A percentile compares a stretch with the other conserved stretches of the same genome.
Evolutionary conservation across 2,113 vertebrate genomes (phyloP).

Genomic region (Alaudala cheleensis): DNA sequence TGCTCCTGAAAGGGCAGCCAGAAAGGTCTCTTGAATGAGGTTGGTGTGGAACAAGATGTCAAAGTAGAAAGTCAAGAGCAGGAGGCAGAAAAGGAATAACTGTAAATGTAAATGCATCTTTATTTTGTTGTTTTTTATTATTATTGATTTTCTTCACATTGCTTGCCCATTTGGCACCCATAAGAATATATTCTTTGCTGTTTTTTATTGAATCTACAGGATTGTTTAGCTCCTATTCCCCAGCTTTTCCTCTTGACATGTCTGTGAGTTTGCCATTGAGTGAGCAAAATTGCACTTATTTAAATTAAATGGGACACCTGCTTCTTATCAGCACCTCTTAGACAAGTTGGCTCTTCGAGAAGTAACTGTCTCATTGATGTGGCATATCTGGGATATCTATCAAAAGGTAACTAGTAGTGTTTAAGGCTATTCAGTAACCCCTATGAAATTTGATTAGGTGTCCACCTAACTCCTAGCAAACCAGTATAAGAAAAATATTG

Average conservation of each 20-base stretch:
- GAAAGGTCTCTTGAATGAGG: neutral
- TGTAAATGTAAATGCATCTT: neutral
- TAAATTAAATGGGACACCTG: slow-evolving; percentile 31
- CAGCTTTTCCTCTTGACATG: slow-evolving; percentile 27
- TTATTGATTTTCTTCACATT: neutral
- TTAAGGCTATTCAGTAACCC: neutral
- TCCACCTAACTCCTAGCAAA: neutral
- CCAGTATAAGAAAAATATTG: neutral
- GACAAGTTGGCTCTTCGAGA: neutral
- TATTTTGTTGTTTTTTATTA: neutral
- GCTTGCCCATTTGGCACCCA: neutral
- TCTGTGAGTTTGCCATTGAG: slow-evolving; percentile 3
- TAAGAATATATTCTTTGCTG: neutral
- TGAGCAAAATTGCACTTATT: neutral
- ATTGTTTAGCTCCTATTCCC: slow-evolving; percentile 1
- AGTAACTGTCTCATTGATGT: slow-evolving; percentile 20
- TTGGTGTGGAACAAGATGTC: neutral
- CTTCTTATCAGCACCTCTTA: slow-evolving; percentile 26
- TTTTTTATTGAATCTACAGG: neutral
- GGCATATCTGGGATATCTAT: slow-evolving; percentile 11
- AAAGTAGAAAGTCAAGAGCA: neutral
- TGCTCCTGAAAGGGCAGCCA: neutral
- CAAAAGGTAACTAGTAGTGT: neutral
- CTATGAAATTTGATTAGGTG: neutral
- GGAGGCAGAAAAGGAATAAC: neutral